Evolutionary conservation across 2,797 vertebrate genomes (phyloP).

Genomic region (Pangasius mekongensis): DNA sequence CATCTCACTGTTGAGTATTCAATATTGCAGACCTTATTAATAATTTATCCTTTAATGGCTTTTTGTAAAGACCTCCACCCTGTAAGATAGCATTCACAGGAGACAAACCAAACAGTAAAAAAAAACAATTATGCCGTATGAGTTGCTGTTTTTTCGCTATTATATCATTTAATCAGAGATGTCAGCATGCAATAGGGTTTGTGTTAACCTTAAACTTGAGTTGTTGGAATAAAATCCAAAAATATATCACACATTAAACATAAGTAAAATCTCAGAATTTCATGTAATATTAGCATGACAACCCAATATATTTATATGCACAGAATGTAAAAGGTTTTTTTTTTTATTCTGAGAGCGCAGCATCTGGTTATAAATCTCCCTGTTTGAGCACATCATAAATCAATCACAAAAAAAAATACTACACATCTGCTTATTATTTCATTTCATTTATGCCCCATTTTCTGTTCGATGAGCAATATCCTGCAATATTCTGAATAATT

Average conservation of each 20-base stretch:
- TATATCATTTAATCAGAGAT: background rate
- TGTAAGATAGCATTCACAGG: background rate
- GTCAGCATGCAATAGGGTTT: background rate
- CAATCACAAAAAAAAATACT: constrained; percentile 8
- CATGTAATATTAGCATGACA: background rate
- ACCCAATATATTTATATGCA: background rate
- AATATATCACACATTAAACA: background rate
- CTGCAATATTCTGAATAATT: constrained; percentile 33
- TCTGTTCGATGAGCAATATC: constrained; percentile 33
- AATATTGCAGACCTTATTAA: constrained; percentile 73
- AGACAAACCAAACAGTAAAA: constrained; percentile 17
- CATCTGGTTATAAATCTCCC: constrained; percentile 43
- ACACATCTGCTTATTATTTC: constrained; percentile 41
- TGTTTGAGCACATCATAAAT: constrained; percentile 38
- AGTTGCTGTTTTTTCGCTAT: background rate
- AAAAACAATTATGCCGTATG: background rate
- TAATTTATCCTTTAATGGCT: constrained; percentile 63
- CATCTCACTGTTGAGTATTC: constrained; percentile 58
- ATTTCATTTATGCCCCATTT: constrained; percentile 34
- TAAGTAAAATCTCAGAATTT: background rate
- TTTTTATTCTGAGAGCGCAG: background rate
- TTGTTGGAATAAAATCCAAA: background rate
- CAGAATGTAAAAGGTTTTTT: background rate
- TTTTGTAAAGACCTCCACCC: constrained; percentile 37
- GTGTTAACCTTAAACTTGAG: background rate